Evolutionary conservation across 2,113 vertebrate genomes (phyloP).

Genomic region (Rhynchomys soricoides): DNA sequence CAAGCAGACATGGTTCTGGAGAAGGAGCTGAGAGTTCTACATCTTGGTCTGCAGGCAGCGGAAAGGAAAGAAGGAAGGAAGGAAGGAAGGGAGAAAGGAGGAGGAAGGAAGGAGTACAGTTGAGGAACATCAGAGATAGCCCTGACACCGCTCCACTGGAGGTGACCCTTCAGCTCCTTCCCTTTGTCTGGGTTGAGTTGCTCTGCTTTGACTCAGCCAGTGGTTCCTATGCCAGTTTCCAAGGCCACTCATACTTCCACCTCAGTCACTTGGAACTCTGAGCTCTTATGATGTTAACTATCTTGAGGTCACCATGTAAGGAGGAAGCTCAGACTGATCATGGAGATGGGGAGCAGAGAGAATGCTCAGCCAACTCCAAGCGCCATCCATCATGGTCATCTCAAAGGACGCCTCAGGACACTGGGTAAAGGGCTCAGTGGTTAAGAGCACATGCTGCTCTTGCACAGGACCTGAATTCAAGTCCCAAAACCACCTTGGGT

Average conservation of each 20-base stretch:
- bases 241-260: not conserved
- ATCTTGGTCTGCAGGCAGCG: not conserved
- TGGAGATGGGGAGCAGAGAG: not conserved
- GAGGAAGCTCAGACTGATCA: conserved; percentile 12
- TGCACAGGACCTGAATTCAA: not conserved
- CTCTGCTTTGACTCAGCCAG: not conserved
- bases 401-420: not conserved
- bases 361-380: not conserved
- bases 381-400: not conserved
- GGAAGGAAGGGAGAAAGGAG: not conserved
- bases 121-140: not conserved
- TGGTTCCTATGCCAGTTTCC: not conserved
- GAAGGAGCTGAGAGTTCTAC: not conserved
- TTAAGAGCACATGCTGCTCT: not conserved
- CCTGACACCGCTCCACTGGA: not conserved
- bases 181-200: not conserved
- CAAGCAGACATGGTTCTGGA: not conserved
- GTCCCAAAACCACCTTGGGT: not conserved
- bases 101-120: not conserved
- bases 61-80: not conserved
- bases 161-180: not conserved
- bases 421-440: not conserved
- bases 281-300: not conserved
- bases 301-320: not conserved
- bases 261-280: not conserved